These are phyloP conservation scores for Drosophila quinaria DNA, from an alignment of 2,888 invertebrate genomes.

Conservation along the genomic window DNA sequence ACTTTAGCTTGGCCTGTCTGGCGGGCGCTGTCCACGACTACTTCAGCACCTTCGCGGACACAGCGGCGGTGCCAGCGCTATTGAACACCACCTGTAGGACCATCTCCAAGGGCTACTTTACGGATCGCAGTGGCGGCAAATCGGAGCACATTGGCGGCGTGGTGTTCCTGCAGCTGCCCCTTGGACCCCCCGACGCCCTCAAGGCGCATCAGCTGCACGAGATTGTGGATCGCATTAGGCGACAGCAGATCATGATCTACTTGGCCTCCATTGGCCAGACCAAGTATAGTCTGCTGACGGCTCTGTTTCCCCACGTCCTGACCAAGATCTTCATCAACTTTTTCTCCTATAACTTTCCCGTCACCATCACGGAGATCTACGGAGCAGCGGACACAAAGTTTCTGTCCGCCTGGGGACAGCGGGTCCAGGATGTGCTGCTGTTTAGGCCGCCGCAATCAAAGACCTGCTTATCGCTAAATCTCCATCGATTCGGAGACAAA, in stretches of 20 bases:
- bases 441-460: conserved; percentile 85
- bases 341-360: conserved; percentile 84
- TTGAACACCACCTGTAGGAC: conserved; percentile 84
- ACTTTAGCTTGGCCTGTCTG: conserved; percentile 82
- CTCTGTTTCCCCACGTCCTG: conserved; percentile 82
- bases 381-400: conserved; percentile 79
- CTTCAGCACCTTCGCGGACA: conserved; percentile 70
- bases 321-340: conserved; percentile 85
- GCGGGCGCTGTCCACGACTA: conserved; percentile 83
- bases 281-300: conserved; percentile 83
- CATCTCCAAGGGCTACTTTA: conserved; percentile 84
- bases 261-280: conserved; percentile 84
- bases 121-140: conserved; percentile 79
- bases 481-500: conserved; percentile 84
- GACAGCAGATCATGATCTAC: conserved; percentile 84
- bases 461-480: conserved; percentile 84
- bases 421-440: conserved; percentile 83
- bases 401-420: conserved; percentile 83
- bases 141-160: conserved; percentile 83
- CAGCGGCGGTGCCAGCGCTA: conserved; percentile 70
- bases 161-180: conserved; percentile 83
- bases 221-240: conserved; percentile 80
- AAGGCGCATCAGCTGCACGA: conserved; percentile 79
- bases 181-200: conserved; percentile 71
- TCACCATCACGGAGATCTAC: conserved; percentile 85